These are phyloP conservation scores for Girardinus metallicus DNA, from an alignment of 2,797 vertebrate genomes.

Conservation along the genomic window DNA sequence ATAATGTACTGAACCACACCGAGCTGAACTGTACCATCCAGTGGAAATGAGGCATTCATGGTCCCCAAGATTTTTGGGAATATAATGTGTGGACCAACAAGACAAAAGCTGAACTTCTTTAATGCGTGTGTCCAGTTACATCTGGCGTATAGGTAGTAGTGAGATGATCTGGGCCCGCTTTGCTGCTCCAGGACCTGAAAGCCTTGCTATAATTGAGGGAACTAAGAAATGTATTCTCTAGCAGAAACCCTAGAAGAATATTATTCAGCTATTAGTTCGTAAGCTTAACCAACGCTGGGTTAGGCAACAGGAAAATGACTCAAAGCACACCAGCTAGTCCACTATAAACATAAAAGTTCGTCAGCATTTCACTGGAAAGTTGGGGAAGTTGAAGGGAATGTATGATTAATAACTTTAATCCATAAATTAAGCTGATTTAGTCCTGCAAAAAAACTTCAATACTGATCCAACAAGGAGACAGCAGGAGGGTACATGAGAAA, in stretches of 20 bases:
- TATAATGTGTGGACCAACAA: not conserved
- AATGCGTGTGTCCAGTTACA: not conserved
- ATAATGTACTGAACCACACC: too few relatives aligned
- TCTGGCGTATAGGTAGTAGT: not conserved
- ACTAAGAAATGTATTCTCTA: not conserved
- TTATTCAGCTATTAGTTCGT: not conserved
- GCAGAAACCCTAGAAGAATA: constrained; percentile 1
- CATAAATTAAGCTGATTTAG: not conserved
- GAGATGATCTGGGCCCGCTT: not conserved
- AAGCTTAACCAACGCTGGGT: not conserved
- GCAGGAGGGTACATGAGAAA: constrained; percentile 14
- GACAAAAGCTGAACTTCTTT: not conserved
- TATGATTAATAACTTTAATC: not conserved
- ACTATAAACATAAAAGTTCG: not conserved
- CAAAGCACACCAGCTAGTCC: not conserved
- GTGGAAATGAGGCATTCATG: not conserved
- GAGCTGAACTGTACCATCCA: too few relatives aligned
- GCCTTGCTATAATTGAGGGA: not conserved
- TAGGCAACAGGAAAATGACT: not conserved
- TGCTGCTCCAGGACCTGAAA: not conserved
- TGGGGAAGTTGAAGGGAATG: not conserved
- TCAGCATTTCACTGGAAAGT: not conserved
- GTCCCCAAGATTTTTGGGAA: not conserved
- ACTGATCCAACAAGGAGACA: constrained; percentile 18
- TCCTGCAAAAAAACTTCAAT: constrained; percentile 13